Conservation (phyloP, 2,797 vertebrate species). For the Gambelia wislizenii region DNA sequence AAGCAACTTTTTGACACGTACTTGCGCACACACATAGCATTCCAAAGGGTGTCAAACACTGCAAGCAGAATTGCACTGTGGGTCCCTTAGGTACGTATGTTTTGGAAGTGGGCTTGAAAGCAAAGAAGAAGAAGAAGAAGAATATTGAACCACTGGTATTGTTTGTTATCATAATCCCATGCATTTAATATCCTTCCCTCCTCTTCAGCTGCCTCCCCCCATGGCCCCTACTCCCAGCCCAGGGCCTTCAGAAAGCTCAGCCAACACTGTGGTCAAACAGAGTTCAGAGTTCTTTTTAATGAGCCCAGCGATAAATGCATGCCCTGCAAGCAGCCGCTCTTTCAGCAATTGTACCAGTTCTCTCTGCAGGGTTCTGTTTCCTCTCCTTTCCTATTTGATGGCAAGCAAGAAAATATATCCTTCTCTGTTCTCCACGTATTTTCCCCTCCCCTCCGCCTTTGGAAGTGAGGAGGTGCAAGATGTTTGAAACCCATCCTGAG, state of each 20-base stretch:
- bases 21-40: too few species aligned
- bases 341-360: conserved; percentile 46
- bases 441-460: background rate
- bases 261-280: conserved; percentile 62
- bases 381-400: conserved; percentile 36
- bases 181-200: conserved; percentile 60
- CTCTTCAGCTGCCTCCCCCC: conserved; percentile 16
- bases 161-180: conserved; percentile 64
- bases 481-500: background rate
- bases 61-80: conserved; percentile 52
- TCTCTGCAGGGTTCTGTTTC: conserved; percentile 2
- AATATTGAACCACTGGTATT: conserved; percentile 52
- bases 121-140: conserved; percentile 10
- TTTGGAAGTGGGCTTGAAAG: conserved; percentile 59
- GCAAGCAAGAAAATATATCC: conserved; percentile 26
- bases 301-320: conserved; percentile 53
- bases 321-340: conserved; percentile 50
- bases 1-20: background rate
- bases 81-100: conserved; percentile 47
- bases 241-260: conserved; percentile 53
- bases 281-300: conserved; percentile 58
- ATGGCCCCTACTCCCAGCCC: conserved; percentile 2
- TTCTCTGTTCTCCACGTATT: conserved; percentile 18
- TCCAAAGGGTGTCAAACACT: background rate
- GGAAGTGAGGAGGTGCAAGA: conserved; percentile 18